Percentiles rank a stretch among this genome's conserved stretches.
These are phyloP conservation scores for Folsomia manolachei DNA, from an alignment of 2,888 invertebrate genomes.

Conservation along the genomic window DNA sequence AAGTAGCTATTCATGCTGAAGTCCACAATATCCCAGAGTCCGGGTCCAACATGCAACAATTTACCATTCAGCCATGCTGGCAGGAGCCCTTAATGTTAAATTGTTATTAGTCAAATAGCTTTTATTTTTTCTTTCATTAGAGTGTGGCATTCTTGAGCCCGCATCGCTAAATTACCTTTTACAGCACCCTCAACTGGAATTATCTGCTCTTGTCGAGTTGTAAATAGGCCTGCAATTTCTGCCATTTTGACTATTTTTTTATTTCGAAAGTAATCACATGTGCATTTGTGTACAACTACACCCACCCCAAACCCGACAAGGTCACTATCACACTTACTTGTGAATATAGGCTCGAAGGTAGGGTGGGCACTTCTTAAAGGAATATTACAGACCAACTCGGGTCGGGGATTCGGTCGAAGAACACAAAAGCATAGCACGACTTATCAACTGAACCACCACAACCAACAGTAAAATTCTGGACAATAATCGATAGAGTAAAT, in stretches of 20 bases:
- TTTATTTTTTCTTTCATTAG: background rate
- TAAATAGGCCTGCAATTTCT: slow-evolving; percentile 43
- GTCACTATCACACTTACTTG: too few relatives aligned
- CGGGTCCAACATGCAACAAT: slow-evolving; percentile 57
- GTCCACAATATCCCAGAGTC: slow-evolving; percentile 52
- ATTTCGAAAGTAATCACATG: background rate
- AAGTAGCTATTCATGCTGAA: slow-evolving; percentile 56
- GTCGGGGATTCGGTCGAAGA: background rate
- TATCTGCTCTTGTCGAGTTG: slow-evolving; percentile 41
- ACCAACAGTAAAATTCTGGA: background rate
- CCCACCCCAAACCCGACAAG: slow-evolving; percentile 8
- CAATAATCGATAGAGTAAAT: background rate
- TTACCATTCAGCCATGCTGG: slow-evolving; percentile 56
- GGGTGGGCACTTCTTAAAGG: too few relatives aligned
- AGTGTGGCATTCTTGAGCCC: background rate
- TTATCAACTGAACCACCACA: background rate
- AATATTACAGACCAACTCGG: background rate
- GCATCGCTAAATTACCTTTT: slow-evolving; percentile 33
- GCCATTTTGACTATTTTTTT: slow-evolving; percentile 31
- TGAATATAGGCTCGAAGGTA: too few relatives aligned
- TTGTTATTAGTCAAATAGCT: slow-evolving; percentile 16
- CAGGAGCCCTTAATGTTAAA: slow-evolving; percentile 54
- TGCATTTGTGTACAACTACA: slow-evolving; percentile 25
- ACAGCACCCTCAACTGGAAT: slow-evolving; percentile 41
- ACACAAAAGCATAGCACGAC: background rate